These are phyloP conservation scores for Metalampra italica DNA, from an alignment of 2,888 invertebrate species.

Conservation along the genomic window DNA sequence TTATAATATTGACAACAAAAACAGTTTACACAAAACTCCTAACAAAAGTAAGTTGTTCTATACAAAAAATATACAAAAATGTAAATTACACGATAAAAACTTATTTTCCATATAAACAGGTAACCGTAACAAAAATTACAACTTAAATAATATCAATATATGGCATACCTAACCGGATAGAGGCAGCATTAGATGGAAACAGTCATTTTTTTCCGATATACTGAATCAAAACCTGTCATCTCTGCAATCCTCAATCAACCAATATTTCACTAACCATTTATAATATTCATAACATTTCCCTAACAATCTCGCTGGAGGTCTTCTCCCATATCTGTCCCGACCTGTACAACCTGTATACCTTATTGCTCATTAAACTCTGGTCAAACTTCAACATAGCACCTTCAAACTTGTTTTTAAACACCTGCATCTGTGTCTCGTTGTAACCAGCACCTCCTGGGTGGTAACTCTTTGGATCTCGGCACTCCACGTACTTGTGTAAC, in stretches of 20 bases:
- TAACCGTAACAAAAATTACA: too few species aligned
- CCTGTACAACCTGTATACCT: conserved; percentile 65
- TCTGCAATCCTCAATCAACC: background rate
- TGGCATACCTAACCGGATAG: too few species aligned
- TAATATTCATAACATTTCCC: conserved; percentile 47
- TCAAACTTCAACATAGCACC: conserved; percentile 73
- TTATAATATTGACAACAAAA: too few species aligned
- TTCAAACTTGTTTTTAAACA: conserved; percentile 72
- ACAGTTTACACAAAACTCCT: too few species aligned
- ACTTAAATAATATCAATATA: too few species aligned
- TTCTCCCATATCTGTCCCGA: conserved; percentile 74
- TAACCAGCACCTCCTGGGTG: conserved; percentile 50
- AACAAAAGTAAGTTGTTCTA: too few species aligned
- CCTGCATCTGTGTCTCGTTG: conserved; percentile 67
- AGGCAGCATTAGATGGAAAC: background rate
- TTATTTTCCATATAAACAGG: too few species aligned
- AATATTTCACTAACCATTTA: background rate
- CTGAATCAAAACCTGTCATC: background rate
- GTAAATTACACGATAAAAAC: too few species aligned
- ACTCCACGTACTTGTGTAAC: conserved; percentile 68
- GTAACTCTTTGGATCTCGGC: conserved; percentile 58
- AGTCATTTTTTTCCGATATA: too few species aligned
- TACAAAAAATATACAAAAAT: too few species aligned
- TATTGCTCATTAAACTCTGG: conserved; percentile 63
- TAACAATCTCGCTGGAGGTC: conserved; percentile 47